Base-by-base conservation (phyloP, 2,888 invertebrate species). In the Trachelus stipa region DNA sequence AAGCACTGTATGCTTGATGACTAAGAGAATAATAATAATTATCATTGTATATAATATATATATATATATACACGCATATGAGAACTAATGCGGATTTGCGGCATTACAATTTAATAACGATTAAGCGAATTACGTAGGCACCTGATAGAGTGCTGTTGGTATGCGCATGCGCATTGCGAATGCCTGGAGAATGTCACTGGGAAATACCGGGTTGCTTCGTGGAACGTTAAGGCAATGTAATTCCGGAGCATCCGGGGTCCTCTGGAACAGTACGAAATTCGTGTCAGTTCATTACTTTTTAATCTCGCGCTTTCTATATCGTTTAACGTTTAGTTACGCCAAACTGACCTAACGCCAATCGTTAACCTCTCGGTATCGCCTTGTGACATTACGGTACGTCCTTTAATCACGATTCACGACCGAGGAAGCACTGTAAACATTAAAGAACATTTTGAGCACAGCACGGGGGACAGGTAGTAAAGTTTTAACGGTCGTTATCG, bases 181-280 rank as follows among this genome's bases (percentile, higher is more conserved):
- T 23, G 23, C 23, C 56, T 73, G 9, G 79, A 75, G 81, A 82
- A 82, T 81, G 82, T 85, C 82, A 81, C 81, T 85, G 82, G 85
- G 85, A 84, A 87, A 87, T 87, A 84, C 86, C 85, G 81, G 76
- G 75, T 80, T 80, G 76, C 78, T 73, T 56, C 77, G 56, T 68
- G 73, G 74, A 12, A 71, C 56, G 9, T 56, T 56, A 56, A 6
- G 56, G 56, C 23, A 56, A 56, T 56, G 56, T 56, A 23, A 56
- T 56, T 23, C 56, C 56, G 23, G 6, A 56, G 56, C 23, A 56
- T 56, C 9, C 56, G 56, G 9, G 56, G 23, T 15, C 56, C 31
- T 23, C 31, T 23, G 71, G 71, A 31, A 6, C 71, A 12, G 6
- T 56, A 33, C 3, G 71, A 71, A 31, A 71, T 34, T 31, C 31